phyloP scores from a whole-genome alignment of 92 coral and sea anemone genomes.

The Paragorgia papillata region DNA sequence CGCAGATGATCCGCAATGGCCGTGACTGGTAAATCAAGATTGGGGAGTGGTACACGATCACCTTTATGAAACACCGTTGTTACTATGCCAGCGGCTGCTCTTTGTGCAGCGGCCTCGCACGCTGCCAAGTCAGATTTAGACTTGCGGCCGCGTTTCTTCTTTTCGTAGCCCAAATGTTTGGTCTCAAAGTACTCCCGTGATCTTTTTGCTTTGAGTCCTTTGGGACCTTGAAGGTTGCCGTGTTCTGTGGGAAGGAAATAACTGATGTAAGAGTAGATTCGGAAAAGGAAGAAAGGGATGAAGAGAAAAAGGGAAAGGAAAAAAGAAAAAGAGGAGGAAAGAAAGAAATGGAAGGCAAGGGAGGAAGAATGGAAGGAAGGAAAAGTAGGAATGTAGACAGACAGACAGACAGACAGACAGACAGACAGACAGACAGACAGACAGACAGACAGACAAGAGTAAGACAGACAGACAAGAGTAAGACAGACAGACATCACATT shows the following conservation, averaged over 20 bases:
- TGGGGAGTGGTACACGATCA: constrained; percentile 31
- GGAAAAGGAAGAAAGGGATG: not conserved
- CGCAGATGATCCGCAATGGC: constrained; percentile 53
- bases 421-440: not conserved
- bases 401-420: not conserved
- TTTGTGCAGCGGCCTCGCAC: constrained; percentile 41
- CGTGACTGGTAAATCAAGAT: constrained; percentile 35
- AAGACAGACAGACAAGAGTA: not conserved
- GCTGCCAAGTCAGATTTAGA: constrained; percentile 79
- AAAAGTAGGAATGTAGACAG: not conserved
- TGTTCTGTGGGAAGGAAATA: constrained; percentile 68
- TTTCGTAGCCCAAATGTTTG: constrained; percentile 94
- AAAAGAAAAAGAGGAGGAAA: too few species aligned
- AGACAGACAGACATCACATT: not conserved
- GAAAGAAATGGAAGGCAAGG: not conserved
- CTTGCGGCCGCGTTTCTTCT: constrained; percentile 92
- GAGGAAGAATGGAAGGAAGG: not conserved
- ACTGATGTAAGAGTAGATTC: not conserved
- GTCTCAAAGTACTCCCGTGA: constrained; percentile 99
- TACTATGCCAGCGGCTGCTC: constrained; percentile 54
- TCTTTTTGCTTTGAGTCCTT: constrained; percentile 96
- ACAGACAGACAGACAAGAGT: not conserved
- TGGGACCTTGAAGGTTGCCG: constrained; percentile 97
- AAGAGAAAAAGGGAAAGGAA: too few species aligned
- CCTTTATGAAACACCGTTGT: constrained; percentile 45